Conservation (phyloP, 2,888 invertebrate genomes). For the Chromoteleia sp. region DNA sequence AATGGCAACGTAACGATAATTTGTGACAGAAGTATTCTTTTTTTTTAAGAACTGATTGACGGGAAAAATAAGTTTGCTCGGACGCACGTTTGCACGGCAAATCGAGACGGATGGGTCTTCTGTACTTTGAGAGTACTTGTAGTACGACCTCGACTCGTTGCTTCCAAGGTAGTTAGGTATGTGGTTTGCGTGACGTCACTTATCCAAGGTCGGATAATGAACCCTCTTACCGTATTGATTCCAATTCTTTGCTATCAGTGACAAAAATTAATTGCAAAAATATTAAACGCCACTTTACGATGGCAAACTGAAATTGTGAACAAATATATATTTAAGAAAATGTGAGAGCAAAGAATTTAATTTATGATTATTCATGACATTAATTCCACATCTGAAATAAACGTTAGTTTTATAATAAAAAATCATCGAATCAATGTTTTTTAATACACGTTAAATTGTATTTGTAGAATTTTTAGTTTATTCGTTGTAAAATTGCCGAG, state of each 20-base stretch:
- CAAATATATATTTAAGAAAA: no score
- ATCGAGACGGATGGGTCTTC: conserved; percentile 71
- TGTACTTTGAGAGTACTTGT: conserved; percentile 69
- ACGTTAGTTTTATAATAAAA: no score
- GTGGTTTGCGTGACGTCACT: conserved; percentile 80
- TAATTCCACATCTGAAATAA: no score
- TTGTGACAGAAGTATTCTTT: not conserved
- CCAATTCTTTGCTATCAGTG: conserved; percentile 32
- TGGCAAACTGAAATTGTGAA: not conserved
- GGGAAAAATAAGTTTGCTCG: conserved; percentile 21
- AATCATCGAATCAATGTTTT: no score
- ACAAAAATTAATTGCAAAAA: conserved; percentile 45
- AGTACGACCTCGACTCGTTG: conserved; percentile 76
- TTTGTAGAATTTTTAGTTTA: no score
- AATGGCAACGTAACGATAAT: conserved; percentile 11
- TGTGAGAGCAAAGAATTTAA: no score
- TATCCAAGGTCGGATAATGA: conserved; percentile 82
- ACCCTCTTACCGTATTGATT: conserved; percentile 71
- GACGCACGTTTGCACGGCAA: conserved; percentile 28
- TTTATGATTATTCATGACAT: no score
- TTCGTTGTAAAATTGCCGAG: no score
- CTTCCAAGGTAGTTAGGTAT: conserved; percentile 78
- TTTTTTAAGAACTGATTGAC: conserved; percentile 42
- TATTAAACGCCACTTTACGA: not conserved
- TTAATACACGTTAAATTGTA: no score